Evolutionary conservation across 2,113 vertebrate genomes (phyloP).

Genomic region (Amblyornis subalaris): DNA sequence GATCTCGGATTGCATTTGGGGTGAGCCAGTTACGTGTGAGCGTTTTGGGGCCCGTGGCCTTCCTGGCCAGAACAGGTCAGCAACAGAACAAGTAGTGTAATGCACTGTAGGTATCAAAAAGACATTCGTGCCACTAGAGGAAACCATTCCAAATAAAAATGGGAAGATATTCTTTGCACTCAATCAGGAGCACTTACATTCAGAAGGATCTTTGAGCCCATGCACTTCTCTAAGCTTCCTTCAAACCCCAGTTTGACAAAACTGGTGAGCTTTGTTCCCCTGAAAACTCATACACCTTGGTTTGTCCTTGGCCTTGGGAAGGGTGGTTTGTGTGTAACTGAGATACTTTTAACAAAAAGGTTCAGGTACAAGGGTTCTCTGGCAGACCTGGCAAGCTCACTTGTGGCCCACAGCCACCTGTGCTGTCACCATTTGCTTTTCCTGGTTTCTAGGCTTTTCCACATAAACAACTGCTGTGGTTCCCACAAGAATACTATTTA

Average conservation of each 20-base stretch:
- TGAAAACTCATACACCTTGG: slow-evolving; percentile 62
- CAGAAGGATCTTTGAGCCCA: slow-evolving; percentile 57
- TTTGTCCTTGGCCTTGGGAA: slow-evolving; percentile 37
- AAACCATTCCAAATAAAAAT: slow-evolving; percentile 43
- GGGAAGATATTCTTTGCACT: slow-evolving; percentile 41
- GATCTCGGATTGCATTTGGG: slow-evolving; percentile 3
- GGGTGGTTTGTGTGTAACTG: neutral
- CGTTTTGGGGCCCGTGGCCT: neutral
- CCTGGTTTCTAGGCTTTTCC: neutral
- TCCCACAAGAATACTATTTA: neutral
- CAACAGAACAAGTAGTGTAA: slow-evolving; percentile 55
- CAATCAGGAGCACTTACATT: slow-evolving; percentile 56
- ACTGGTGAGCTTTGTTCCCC: slow-evolving; percentile 42
- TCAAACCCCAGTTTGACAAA: slow-evolving; percentile 10
- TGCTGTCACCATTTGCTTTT: neutral
- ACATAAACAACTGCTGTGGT: neutral
- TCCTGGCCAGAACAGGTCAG: slow-evolving; percentile 26
- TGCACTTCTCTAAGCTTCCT: slow-evolving; percentile 50
- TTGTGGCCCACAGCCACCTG: neutral
- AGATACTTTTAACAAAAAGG: neutral
- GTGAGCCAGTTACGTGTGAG: neutral
- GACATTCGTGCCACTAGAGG: slow-evolving; percentile 55
- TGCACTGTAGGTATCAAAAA: slow-evolving; percentile 63
- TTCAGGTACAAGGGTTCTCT: neutral
- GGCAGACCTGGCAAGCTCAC: neutral